These are phyloP conservation scores for Cariama cristata DNA, from an alignment of 2,113 vertebrate species.

Conservation along the genomic window DNA sequence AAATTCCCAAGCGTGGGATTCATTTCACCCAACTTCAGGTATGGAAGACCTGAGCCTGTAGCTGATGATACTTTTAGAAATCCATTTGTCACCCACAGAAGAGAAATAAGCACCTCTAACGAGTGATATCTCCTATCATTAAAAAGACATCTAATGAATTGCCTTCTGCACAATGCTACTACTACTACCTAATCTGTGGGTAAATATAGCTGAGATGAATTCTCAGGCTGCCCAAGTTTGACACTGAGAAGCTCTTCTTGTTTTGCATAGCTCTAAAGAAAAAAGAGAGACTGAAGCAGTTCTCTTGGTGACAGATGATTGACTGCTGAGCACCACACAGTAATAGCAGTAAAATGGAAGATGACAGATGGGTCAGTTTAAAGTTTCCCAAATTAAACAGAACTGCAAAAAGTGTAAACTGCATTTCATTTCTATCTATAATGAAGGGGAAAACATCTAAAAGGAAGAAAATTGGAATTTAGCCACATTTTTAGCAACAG, in stretches of 20 bases:
- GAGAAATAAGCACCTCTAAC: neutral
- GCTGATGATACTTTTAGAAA: neutral
- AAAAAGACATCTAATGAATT: neutral
- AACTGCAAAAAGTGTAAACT: neutral
- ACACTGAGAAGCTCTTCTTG: neutral
- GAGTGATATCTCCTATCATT: neutral
- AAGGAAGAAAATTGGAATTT: neutral
- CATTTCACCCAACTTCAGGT: neutral
- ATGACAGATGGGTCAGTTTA: neutral
- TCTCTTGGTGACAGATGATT: neutral
- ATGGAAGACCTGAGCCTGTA: neutral
- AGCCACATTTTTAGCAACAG: neutral
- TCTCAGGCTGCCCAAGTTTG: neutral
- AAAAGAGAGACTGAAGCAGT: neutral
- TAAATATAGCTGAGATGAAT: neutral
- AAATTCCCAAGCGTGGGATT: neutral
- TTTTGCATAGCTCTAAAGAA: neutral
- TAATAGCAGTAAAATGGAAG: neutral
- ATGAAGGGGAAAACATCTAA: neutral
- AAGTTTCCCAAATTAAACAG: neutral
- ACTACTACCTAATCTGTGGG: neutral
- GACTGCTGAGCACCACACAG: neutral
- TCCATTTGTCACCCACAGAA: neutral
- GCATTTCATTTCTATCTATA: neutral
- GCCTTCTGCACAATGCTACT: neutral